These are phyloP conservation scores for Sesia apiformis DNA, from an alignment of 2,888 invertebrate species.

Conservation along the genomic window DNA sequence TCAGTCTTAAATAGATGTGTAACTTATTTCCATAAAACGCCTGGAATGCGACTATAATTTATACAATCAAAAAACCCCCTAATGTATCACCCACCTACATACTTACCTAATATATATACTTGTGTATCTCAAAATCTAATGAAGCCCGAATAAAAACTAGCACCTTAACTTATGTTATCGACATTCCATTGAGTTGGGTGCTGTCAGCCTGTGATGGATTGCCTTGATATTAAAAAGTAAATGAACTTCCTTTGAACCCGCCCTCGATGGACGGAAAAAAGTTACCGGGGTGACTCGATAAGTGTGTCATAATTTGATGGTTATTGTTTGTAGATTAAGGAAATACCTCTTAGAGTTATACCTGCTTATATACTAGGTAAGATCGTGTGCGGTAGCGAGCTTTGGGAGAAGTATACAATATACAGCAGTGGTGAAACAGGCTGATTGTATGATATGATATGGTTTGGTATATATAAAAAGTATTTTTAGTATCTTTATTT, in stretches of 20 bases:
- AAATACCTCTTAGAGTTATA: too few relatives aligned
- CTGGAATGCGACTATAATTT: not conserved
- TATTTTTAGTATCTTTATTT: too few relatives aligned
- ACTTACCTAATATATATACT: not conserved
- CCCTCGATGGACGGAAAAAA: conserved; percentile 32
- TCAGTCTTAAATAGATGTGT: too few relatives aligned
- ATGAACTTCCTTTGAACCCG: conserved; percentile 50
- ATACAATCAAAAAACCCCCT: not conserved
- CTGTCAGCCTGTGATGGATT: conserved; percentile 56
- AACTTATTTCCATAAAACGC: not conserved
- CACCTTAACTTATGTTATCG: conserved; percentile 37
- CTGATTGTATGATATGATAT: not conserved
- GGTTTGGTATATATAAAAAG: too few relatives aligned
- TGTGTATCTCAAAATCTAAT: conserved; percentile 12
- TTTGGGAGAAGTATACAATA: not conserved
- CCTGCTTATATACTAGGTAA: not conserved
- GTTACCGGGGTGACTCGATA: conserved; percentile 32
- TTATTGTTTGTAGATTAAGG: too few relatives aligned
- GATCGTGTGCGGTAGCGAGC: not conserved
- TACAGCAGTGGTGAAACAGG: not conserved
- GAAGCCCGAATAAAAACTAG: conserved; percentile 19
- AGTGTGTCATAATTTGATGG: conserved; percentile 21
- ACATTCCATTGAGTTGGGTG: conserved; percentile 38
- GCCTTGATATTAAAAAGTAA: conserved; percentile 55
- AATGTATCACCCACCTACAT: not conserved